Base-by-base conservation (phyloP, 1,140 invertebrate genomes). In the Spodoptera frugiperda region DNA sequence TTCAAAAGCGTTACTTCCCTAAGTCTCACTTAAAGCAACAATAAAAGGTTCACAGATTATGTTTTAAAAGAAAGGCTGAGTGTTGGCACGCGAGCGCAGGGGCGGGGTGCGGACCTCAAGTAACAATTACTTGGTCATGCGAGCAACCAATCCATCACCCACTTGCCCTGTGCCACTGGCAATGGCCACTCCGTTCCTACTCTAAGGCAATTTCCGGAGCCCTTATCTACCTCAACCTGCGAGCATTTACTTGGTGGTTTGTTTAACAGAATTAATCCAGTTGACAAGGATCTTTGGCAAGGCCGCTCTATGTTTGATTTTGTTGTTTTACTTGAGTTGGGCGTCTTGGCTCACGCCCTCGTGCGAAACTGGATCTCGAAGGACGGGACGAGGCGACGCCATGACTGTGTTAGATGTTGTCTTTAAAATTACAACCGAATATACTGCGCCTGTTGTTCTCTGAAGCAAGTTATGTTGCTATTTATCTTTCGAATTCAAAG, bases 101-200 rank as follows among this genome's bases (percentile, higher is more conserved):
- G 78, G 81, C 67, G 78, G 82, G 85, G 80, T 87, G 82, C 82
- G 84, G 82, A 84, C 84, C 85, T 85, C 83, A 91, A 85, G 88
- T 90, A 92, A 92, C 89, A 93, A 93, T 92, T 91, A 92, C 82
- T 78, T 84, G 89, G 91, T 90, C 92, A 93, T 92, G 92, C 92
- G 84, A 93, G 84, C 78, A 65, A 59, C 80, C 88, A 78, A 93
- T 93, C 89, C 90, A 93, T 93, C 91, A 92, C 85, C 89, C 82
- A 91, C 89, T 90, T 88, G 83, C 77, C 79, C 81, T 78, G 82
- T 78, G 85, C 85, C 85, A 83, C 84, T 86, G 82, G 85, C 85
- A 84, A 84, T 85, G 85, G 85, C 87, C 85, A 89, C 89, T 89
- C 85, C 81, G 84, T 87, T 87, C 82, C 85, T 87, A 91, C 88